These are phyloP conservation scores for Lordiphosa clarofinis DNA, from an alignment of 1,140 invertebrate species.

Conservation along the genomic window DNA sequence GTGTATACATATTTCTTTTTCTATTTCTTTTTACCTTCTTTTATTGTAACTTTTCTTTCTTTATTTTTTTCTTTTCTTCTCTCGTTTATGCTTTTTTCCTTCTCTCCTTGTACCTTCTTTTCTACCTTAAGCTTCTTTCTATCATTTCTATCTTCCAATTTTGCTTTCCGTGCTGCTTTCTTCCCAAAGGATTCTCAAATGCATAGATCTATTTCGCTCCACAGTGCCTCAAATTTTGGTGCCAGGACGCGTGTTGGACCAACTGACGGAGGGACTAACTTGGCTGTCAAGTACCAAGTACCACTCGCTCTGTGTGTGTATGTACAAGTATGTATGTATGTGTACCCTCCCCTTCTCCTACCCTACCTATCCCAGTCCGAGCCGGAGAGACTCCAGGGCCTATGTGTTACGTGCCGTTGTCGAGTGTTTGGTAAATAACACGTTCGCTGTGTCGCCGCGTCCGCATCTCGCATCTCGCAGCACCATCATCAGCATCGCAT, in stretches of 20 bases:
- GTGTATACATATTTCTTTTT: too few relatives aligned
- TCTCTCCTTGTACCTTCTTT: too few relatives aligned
- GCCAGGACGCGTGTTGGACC: conserved; percentile 24
- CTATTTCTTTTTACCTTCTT: too few relatives aligned
- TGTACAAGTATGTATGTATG: neutral
- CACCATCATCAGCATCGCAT: conserved; percentile 21
- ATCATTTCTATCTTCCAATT: too few relatives aligned
- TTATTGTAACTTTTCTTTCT: too few relatives aligned
- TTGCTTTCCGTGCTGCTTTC: too few relatives aligned
- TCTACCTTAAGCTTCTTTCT: too few relatives aligned
- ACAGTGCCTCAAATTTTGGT: conserved; percentile 27
- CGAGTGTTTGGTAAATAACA: conserved; percentile 77
- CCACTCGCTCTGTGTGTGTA: neutral
- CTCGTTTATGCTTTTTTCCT: too few relatives aligned
- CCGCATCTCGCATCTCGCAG: conserved; percentile 37
- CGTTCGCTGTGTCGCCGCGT: conserved; percentile 70
- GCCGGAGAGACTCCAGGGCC: conserved; percentile 7
- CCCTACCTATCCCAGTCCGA: neutral
- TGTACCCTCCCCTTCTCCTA: neutral
- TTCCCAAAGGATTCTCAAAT: too few relatives aligned
- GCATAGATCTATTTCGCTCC: too few relatives aligned
- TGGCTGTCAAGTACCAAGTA: conserved; percentile 14
- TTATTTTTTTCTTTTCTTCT: too few relatives aligned
- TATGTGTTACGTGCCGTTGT: conserved; percentile 69
- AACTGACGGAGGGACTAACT: conserved; percentile 20